These are phyloP conservation scores for Sebastolobus alascanus DNA, from an alignment of 2,797 vertebrate genomes.

Conservation along the genomic window DNA sequence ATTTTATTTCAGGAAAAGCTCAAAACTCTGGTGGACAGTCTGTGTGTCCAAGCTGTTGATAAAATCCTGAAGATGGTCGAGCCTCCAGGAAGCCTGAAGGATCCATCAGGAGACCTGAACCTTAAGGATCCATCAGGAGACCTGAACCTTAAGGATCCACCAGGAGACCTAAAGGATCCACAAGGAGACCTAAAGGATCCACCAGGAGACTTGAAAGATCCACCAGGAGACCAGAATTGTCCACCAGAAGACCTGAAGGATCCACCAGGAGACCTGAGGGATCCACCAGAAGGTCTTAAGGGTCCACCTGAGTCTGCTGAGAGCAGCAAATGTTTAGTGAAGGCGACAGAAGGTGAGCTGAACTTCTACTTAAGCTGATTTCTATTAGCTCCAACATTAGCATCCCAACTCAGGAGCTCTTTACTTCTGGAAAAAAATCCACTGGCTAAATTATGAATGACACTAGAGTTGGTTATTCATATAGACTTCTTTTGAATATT, in stretches of 20 bases:
- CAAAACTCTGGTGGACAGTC: conserved; percentile 9
- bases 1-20: conserved; percentile 43
- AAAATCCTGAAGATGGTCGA: conserved; percentile 42
- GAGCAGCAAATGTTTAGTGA: not conserved
- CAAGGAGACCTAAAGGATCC: not conserved
- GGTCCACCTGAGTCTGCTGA: not conserved
- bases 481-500: too few species aligned
- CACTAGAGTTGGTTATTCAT: too few species aligned
- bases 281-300: not conserved
- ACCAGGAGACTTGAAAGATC: not conserved
- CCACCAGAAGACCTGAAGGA: not conserved
- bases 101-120: not conserved
- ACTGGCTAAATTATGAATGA: too few species aligned
- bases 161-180: not conserved
- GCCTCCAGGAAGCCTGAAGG: not conserved
- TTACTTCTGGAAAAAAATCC: not conserved
- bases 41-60: conserved; percentile 60
- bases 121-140: not conserved
- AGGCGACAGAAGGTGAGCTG: conserved; percentile 15
- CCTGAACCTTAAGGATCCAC: not conserved
- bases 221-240: not conserved
- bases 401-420: too few species aligned
- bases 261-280: not conserved
- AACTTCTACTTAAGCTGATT: too few species aligned
- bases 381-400: too few species aligned